Conservation (phyloP, 1,140 invertebrate genomes). For the Dolichoris vasculosae region DNA sequence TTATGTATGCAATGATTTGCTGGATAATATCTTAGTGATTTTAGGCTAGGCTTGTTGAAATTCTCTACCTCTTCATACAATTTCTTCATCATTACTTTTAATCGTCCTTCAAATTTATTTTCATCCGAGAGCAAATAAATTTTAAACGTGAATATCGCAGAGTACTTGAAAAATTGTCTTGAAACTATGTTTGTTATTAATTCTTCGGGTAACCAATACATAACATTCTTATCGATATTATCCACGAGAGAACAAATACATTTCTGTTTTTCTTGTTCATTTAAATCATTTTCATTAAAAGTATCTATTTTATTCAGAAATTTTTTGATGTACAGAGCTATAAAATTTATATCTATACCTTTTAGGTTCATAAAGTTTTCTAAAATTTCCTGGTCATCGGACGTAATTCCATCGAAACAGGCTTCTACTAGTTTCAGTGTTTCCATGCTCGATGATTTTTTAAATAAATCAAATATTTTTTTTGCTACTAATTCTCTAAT, state of each 20-base stretch:
- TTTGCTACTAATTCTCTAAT: conserved; percentile 33
- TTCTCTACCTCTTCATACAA: background rate
- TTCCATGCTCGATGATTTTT: background rate
- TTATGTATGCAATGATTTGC: background rate
- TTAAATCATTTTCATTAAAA: background rate
- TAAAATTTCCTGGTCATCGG: background rate
- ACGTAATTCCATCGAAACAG: background rate
- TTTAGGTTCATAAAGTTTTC: background rate
- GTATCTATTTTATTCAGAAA: conserved; percentile 24
- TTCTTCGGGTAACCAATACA: background rate
- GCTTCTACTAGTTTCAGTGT: conserved; percentile 17
- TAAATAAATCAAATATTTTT: conserved; percentile 31
- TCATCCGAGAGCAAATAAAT: conserved; percentile 3
- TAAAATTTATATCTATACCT: background rate
- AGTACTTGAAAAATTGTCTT: background rate
- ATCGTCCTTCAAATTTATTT: conserved; percentile 16
- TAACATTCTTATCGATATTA: background rate
- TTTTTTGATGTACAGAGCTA: background rate
- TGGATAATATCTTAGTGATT: background rate
- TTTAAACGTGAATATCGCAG: background rate
- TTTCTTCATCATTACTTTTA: conserved; percentile 15
- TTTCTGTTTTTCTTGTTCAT: background rate
- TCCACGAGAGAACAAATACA: background rate
- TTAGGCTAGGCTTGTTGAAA: background rate
- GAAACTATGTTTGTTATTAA: conserved; percentile 23